phyloP scores from a whole-genome alignment of 2,797 vertebrate species.

The Myotis planiceps region DNA sequence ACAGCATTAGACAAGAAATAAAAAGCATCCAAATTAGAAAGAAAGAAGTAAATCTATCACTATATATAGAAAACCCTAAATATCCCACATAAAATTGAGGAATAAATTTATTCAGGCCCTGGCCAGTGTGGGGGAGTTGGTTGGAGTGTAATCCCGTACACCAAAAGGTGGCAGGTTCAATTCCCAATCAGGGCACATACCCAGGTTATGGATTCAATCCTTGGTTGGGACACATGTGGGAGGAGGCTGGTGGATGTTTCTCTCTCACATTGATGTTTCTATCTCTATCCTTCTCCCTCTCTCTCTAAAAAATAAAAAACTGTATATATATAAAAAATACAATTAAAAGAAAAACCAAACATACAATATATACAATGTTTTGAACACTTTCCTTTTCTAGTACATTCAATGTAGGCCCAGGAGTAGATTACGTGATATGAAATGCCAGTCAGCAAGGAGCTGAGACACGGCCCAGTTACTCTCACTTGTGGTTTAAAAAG shows the following conservation, averaged over 20 bases:
- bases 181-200: neutral
- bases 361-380: neutral
- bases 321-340: neutral
- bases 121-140: neutral
- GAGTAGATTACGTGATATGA: neutral
- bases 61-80: neutral
- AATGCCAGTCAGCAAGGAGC: neutral
- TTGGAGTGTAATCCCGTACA: neutral
- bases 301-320: neutral
- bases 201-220: neutral
- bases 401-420: neutral
- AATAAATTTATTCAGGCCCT: neutral
- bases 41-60: neutral
- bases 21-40: neutral
- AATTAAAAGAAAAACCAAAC: neutral
- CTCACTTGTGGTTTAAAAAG: neutral
- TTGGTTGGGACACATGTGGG: neutral
- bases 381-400: neutral
- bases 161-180: neutral
- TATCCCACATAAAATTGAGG: neutral
- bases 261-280: neutral
- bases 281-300: neutral
- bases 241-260: neutral
- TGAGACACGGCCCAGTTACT: neutral
- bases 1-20: neutral